Conservation (phyloP, 2,888 invertebrate genomes). For the Zhengitettix transpicula region DNA sequence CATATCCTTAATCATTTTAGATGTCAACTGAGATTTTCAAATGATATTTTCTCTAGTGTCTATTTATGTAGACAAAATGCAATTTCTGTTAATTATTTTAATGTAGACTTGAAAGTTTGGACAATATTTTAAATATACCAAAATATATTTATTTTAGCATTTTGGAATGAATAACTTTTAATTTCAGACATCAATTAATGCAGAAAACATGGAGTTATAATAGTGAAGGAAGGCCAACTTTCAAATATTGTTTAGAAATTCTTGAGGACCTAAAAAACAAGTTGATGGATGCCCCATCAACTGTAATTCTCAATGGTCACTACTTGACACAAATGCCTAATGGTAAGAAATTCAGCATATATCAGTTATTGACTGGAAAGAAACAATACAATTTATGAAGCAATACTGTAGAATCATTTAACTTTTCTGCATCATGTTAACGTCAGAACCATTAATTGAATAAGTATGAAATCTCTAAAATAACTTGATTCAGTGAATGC, state of each 20-base stretch:
- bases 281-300: conserved; percentile 23
- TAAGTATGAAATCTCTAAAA: too few relatives aligned
- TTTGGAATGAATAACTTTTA: not conserved
- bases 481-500: too few relatives aligned
- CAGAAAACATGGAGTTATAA: conserved; percentile 74
- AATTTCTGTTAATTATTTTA: too few relatives aligned
- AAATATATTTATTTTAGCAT: not conserved
- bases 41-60: too few relatives aligned
- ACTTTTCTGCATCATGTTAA: too few relatives aligned
- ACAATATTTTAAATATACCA: not conserved
- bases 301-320: conserved; percentile 29
- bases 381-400: too few relatives aligned
- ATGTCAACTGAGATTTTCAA: not conserved
- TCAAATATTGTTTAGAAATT: conserved; percentile 59
- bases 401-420: too few relatives aligned
- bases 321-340: conserved; percentile 29
- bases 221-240: conserved; percentile 72
- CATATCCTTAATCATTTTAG: not conserved
- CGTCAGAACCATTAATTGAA: too few relatives aligned
- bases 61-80: too few relatives aligned
- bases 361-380: too few relatives aligned
- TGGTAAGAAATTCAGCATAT: conserved; percentile 19
- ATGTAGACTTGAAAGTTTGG: too few relatives aligned
- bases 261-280: conserved; percentile 27
- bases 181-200: conserved; percentile 62